Evolutionary conservation across 2,888 invertebrate genomes (phyloP).

Genomic region (Allophyes oxyacanthae): DNA sequence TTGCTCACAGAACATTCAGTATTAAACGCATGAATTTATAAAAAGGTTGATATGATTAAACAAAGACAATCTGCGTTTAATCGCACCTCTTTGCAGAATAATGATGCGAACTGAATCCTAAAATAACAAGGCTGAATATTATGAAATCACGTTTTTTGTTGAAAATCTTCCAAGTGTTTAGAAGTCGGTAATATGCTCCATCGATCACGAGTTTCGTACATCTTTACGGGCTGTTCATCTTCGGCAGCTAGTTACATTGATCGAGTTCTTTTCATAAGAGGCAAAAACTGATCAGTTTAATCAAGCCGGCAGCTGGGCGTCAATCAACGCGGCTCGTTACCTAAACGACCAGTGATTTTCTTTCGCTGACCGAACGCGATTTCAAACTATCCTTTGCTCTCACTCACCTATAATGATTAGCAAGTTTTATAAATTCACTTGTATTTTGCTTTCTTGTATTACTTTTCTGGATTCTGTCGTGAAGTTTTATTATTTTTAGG

Average conservation of each 20-base stretch:
- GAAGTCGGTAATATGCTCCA: constrained; percentile 36
- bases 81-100: constrained; percentile 15
- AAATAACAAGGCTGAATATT: constrained; percentile 29
- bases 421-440: constrained; percentile 19
- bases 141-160: constrained; percentile 55
- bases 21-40: constrained; percentile 40
- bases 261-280: constrained; percentile 80
- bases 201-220: constrained; percentile 47
- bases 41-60: constrained; percentile 46
- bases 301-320: constrained; percentile 78
- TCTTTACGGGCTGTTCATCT: constrained; percentile 59
- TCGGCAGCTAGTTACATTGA: constrained; percentile 72
- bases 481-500: background rate
- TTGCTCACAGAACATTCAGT: constrained; percentile 30
- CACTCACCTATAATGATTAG: constrained; percentile 37
- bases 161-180: constrained; percentile 33
- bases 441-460: constrained; percentile 15
- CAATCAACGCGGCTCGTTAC: constrained; percentile 85
- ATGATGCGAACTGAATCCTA: constrained; percentile 25
- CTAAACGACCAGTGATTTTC: constrained; percentile 84
- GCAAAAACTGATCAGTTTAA: constrained; percentile 86
- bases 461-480: background rate
- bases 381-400: constrained; percentile 71
- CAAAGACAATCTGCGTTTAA: constrained; percentile 32
- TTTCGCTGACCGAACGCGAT: constrained; percentile 81